Percentiles rank a stretch among this genome's conserved stretches.
Evolutionary conservation across 2,888 invertebrate species (phyloP).

Genomic region (Tipula unca): DNA sequence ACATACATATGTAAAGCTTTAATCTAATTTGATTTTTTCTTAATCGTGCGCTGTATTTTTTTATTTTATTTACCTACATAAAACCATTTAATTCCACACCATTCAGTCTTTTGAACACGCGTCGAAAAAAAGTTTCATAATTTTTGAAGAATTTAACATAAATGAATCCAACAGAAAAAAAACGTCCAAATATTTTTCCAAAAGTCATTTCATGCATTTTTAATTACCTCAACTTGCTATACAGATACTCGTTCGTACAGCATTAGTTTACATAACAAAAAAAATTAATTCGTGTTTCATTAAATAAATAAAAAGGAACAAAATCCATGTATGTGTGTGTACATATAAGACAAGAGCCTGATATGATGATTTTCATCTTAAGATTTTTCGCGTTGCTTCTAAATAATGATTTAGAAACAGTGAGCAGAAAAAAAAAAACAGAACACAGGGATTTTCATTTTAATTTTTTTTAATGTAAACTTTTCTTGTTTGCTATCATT

Average conservation of each 20-base stretch:
- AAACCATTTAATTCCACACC: not conserved
- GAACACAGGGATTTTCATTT: constrained; percentile 8
- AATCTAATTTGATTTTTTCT: not conserved
- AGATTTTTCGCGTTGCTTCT: not conserved
- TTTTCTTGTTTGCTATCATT: not conserved
- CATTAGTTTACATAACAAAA: not conserved
- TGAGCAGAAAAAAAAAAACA: not conserved
- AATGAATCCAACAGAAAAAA: not conserved
- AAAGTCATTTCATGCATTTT: constrained; percentile 26
- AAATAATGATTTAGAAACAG: not conserved
- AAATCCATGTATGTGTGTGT: not conserved
- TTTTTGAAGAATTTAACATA: not conserved
- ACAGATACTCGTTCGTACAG: too few relatives aligned
- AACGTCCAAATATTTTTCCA: constrained; percentile 17
- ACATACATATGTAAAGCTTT: not conserved
- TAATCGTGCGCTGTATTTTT: not conserved
- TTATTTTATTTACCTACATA: not conserved
- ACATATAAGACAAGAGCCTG: not conserved
- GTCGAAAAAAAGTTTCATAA: not conserved
- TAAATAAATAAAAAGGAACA: not conserved
- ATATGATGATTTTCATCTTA: not conserved
- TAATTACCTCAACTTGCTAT: constrained; percentile 23
- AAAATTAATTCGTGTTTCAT: not conserved
- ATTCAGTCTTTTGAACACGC: not conserved
- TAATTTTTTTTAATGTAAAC: not conserved